Evolutionary conservation across 2,797 vertebrate species (phyloP).

Genomic region (Nannoperca australis): DNA sequence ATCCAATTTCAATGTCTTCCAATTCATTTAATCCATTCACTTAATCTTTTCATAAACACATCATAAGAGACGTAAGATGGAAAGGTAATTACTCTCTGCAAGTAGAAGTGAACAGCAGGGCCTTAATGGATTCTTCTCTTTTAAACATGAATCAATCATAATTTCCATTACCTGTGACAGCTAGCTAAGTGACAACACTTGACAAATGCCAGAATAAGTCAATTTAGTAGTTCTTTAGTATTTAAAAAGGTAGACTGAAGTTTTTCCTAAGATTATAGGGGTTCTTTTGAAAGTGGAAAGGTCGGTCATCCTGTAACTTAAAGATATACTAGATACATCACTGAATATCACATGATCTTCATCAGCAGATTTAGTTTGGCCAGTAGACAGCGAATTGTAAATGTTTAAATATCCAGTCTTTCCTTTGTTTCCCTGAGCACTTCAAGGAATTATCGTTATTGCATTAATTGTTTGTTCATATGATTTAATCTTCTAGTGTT

Average conservation of each 20-base stretch:
- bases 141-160: slow-evolving; percentile 60
- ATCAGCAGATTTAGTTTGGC: neutral
- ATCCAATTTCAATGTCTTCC: slow-evolving; percentile 58
- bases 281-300: neutral
- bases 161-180: slow-evolving; percentile 61
- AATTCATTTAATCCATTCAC: slow-evolving; percentile 66
- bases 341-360: neutral
- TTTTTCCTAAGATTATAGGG: neutral
- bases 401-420: neutral
- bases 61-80: slow-evolving; percentile 37
- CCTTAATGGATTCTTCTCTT: slow-evolving; percentile 63
- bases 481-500: neutral
- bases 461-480: neutral
- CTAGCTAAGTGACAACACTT: slow-evolving; percentile 36
- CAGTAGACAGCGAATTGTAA: neutral
- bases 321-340: neutral
- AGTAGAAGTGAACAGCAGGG: slow-evolving; percentile 57
- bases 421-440: neutral
- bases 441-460: neutral
- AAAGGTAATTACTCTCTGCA: slow-evolving; percentile 68
- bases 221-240: slow-evolving; percentile 13
- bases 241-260: slow-evolving; percentile 13
- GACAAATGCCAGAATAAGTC: slow-evolving; percentile 36
- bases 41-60: slow-evolving; percentile 67
- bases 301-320: neutral